Evolutionary conservation across 1,140 invertebrate genomes (phyloP).

Genomic region (Lepidurus arcticus): DNA sequence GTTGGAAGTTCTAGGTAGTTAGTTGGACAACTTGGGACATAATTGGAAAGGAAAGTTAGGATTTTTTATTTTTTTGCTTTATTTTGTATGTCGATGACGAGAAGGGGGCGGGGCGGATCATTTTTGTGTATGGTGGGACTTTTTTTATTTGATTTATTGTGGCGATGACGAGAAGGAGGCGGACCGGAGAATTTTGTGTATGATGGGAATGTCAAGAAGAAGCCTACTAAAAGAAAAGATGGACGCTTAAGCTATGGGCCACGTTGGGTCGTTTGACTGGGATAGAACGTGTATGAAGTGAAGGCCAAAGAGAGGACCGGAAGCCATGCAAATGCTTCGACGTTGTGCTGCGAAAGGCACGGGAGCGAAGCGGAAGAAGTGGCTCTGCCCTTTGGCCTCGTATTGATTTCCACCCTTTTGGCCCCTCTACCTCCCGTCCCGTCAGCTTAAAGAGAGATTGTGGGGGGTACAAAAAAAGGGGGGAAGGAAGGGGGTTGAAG

Average conservation of each 20-base stretch:
- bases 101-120: not conserved
- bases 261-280: too few relatives aligned
- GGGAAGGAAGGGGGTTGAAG: too few relatives aligned
- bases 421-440: not conserved
- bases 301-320: not conserved
- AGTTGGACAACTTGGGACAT: not conserved
- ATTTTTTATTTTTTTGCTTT: not conserved
- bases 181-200: not conserved
- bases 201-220: not conserved
- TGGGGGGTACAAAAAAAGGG: too few relatives aligned
- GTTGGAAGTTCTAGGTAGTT: not conserved
- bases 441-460: too few relatives aligned
- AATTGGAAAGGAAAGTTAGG: not conserved
- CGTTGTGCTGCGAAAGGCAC: not conserved
- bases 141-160: not conserved
- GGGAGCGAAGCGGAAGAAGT: not conserved
- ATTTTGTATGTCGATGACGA: not conserved
- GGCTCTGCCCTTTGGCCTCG: slow-evolving; percentile 16
- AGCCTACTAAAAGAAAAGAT: not conserved
- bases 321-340: slow-evolving; percentile 1
- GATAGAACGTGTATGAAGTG: not conserved
- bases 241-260: not conserved
- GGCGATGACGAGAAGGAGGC: not conserved
- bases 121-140: not conserved
- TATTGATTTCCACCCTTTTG: slow-evolving; percentile 16